Conservation (phyloP, 1,140 invertebrate species). For the Episyrphus balteatus region DNA sequence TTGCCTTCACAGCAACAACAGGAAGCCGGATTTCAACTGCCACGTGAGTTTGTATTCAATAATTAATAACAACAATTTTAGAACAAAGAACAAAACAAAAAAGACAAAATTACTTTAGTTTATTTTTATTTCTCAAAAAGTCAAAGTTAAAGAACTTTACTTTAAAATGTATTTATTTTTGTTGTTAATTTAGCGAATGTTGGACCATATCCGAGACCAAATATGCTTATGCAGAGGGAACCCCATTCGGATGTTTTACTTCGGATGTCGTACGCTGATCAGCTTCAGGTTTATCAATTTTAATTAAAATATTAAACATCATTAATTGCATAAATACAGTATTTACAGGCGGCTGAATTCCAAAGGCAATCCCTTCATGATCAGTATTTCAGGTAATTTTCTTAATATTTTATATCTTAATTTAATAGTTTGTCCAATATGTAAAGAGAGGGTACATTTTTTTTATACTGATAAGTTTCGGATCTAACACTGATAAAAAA, state of each 20-base stretch:
- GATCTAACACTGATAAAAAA: background rate
- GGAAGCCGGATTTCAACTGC: slow-evolving; percentile 46
- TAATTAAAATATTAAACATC: slow-evolving; percentile 20
- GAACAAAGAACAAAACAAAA: background rate
- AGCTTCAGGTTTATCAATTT: slow-evolving; percentile 35
- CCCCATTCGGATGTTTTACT: slow-evolving; percentile 36
- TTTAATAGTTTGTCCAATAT: too few species aligned
- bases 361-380: slow-evolving; percentile 36
- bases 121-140: background rate
- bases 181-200: slow-evolving; percentile 27
- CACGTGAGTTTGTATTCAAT: slow-evolving; percentile 38
- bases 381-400: slow-evolving; percentile 34
- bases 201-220: slow-evolving; percentile 37
- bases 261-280: slow-evolving; percentile 37
- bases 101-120: background rate
- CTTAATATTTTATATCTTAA: background rate
- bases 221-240: slow-evolving; percentile 38
- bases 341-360: slow-evolving; percentile 38
- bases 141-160: background rate
- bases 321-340: slow-evolving; percentile 38
- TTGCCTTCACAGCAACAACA: slow-evolving; percentile 71
- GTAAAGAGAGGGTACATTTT: too few species aligned
- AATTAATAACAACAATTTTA: slow-evolving; percentile 1
- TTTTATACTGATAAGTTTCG: slow-evolving; percentile 8
- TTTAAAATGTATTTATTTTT: background rate